These are phyloP conservation scores for Eueremaeus valkanovi DNA, from an alignment of 2,888 invertebrate genomes.

Conservation along the genomic window DNA sequence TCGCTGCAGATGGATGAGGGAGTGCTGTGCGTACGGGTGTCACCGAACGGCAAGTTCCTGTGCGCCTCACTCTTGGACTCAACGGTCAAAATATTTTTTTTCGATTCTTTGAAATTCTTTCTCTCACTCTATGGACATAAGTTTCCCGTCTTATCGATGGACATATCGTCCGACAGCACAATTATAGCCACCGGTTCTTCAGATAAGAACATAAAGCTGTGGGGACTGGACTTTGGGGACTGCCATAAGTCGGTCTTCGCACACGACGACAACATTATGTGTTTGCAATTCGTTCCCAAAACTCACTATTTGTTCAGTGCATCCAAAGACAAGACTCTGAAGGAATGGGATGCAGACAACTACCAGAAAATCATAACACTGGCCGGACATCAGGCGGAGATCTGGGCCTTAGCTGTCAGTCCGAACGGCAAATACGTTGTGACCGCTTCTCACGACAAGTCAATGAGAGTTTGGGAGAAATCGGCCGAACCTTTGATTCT, in stretches of 20 bases:
- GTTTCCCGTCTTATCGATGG: slow-evolving; percentile 85
- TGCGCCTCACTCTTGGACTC: slow-evolving; percentile 86
- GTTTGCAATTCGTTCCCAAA: slow-evolving; percentile 78
- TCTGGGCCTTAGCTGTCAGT: slow-evolving; percentile 69
- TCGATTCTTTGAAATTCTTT: slow-evolving; percentile 93
- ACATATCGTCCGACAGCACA: slow-evolving; percentile 81
- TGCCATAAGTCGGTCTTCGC: slow-evolving; percentile 90
- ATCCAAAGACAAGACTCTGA: slow-evolving; percentile 87
- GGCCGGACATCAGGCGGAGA: slow-evolving; percentile 78
- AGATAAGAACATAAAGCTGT: slow-evolving; percentile 92
- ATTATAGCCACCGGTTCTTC: slow-evolving; percentile 90
- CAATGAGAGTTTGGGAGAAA: slow-evolving; percentile 77
- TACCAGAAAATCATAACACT: slow-evolving; percentile 85
- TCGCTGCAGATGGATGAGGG: slow-evolving; percentile 82
- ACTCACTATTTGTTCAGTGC: slow-evolving; percentile 91
- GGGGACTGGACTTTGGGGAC: slow-evolving; percentile 99
- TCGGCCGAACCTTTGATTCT: slow-evolving; percentile 85
- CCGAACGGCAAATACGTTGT: slow-evolving; percentile 72
- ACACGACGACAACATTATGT: slow-evolving; percentile 87
- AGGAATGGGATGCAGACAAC: slow-evolving; percentile 94
- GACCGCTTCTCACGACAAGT: slow-evolving; percentile 80
- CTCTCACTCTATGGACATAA: slow-evolving; percentile 93
- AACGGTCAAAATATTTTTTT: slow-evolving; percentile 90
- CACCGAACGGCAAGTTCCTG: slow-evolving; percentile 78
- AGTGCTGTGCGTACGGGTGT: slow-evolving; percentile 71